Evolutionary conservation across 2,888 invertebrate genomes (phyloP).

Genomic region (Ormyrus pomaceus): DNA sequence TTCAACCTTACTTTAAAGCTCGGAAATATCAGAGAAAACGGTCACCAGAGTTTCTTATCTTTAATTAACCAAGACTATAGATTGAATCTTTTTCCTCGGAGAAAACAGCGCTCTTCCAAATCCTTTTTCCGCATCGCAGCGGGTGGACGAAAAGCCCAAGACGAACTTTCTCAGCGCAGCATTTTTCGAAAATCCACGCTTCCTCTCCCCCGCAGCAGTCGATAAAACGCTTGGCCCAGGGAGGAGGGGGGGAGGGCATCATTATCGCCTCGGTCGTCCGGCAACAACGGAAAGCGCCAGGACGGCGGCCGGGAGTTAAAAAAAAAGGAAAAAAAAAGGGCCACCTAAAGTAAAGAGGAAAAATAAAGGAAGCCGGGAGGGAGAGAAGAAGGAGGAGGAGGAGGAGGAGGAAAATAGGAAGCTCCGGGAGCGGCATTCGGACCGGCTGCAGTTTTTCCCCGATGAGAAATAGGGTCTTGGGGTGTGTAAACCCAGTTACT

Average conservation of each 20-base stretch:
- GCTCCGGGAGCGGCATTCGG: constrained; percentile 56
- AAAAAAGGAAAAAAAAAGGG: constrained; percentile 11
- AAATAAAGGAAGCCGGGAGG: constrained; percentile 26
- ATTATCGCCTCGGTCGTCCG: constrained; percentile 46
- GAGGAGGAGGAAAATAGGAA: constrained; percentile 32
- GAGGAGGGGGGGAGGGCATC: constrained; percentile 54
- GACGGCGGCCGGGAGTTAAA: constrained; percentile 13
- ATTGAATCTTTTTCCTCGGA: too few species aligned
- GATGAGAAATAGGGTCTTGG: constrained; percentile 74
- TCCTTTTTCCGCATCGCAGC: background rate
- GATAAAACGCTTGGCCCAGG: constrained; percentile 9
- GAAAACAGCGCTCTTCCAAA: too few species aligned
- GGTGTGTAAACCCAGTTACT: constrained; percentile 75
- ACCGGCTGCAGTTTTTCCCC: constrained; percentile 71
- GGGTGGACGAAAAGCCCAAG: background rate
- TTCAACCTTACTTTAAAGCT: too few species aligned
- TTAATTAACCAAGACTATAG: too few species aligned
- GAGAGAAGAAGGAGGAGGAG: constrained; percentile 51
- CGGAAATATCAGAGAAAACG: too few species aligned
- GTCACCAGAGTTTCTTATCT: too few species aligned
- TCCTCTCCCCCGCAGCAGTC: background rate
- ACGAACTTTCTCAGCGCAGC: constrained; percentile 23
- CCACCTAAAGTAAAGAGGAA: constrained; percentile 29
- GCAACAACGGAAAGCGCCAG: constrained; percentile 23
- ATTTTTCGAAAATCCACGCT: constrained; percentile 21